Evolutionary conservation across 2,797 vertebrate genomes (phyloP).

Genomic region (Sebastes matsubarae): DNA sequence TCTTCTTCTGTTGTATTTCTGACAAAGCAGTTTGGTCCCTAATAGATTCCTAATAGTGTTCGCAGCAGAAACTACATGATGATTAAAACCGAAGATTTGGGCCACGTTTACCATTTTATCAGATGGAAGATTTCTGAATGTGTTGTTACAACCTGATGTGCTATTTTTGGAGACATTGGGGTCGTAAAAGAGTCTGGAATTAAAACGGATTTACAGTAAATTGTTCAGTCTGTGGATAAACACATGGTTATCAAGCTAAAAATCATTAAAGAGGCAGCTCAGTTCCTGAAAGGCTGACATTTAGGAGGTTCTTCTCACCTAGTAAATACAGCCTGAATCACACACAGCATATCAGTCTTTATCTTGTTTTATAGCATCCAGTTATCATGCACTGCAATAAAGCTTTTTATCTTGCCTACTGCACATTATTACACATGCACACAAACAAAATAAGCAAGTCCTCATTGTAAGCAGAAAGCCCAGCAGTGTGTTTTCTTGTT

Average conservation of each 20-base stretch:
- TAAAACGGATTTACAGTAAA: not conserved
- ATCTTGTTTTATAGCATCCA: not conserved
- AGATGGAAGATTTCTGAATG: not conserved
- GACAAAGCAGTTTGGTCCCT: not conserved
- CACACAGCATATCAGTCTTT: not conserved
- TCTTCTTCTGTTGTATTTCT: no score
- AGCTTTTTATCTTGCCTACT: not conserved
- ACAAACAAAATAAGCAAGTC: not conserved
- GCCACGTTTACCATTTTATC: not conserved
- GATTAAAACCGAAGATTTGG: no score
- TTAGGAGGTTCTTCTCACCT: not conserved
- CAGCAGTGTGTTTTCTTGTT: slow-evolving; percentile 3
- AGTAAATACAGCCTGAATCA: not conserved
- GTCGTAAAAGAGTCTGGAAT: not conserved
- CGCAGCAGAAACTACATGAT: no score
- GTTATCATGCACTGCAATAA: not conserved
- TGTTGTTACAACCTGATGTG: not conserved
- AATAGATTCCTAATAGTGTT: no score
- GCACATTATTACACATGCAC: not conserved
- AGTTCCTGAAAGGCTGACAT: slow-evolving; percentile 3
- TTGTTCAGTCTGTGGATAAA: not conserved
- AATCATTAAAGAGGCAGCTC: not conserved
- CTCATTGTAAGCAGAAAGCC: not conserved
- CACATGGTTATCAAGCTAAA: not conserved
- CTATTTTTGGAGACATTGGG: not conserved